Evolutionary conservation across 92 coral and sea anemone genomes (phyloP).

Genomic region (Blastomussa wellsi): DNA sequence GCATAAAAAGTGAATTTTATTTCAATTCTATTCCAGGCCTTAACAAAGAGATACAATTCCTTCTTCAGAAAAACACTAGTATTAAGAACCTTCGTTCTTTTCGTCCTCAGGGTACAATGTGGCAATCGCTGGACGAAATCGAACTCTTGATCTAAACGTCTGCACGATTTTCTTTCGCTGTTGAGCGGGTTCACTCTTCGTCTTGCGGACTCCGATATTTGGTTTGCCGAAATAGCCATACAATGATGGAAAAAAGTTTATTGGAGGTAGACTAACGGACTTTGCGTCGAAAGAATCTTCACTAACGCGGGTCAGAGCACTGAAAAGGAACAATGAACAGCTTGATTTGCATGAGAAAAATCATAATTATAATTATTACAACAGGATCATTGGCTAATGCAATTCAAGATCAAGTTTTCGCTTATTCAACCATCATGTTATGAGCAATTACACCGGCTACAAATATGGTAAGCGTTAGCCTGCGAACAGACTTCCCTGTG

Average conservation of each 20-base stretch:
- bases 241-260: conserved; percentile 44
- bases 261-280: conserved; percentile 63
- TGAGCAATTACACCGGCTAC: too few species aligned
- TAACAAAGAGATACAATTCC: background rate
- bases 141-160: conserved; percentile 38
- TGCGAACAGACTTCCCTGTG: too few species aligned
- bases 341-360: too few species aligned
- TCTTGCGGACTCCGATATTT: conserved; percentile 30
- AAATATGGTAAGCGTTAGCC: too few species aligned
- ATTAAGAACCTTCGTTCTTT: conserved; percentile 12
- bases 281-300: conserved; percentile 37
- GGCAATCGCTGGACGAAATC: conserved; percentile 88
- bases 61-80: background rate
- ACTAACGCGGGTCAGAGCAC: conserved; percentile 47
- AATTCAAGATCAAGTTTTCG: too few species aligned
- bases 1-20: background rate
- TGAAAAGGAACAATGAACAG: background rate
- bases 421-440: too few species aligned
- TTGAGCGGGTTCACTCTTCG: conserved; percentile 64
- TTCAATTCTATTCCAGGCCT: background rate
- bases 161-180: conserved; percentile 27
- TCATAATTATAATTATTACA: too few species aligned
- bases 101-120: conserved; percentile 77
- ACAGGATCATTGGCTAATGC: too few species aligned
- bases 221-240: conserved; percentile 33